Percentiles rank a stretch among this genome's conserved stretches.
phyloP scores from a whole-genome alignment of 1,140 invertebrate genomes.

The Eurytemora carolleeae region DNA sequence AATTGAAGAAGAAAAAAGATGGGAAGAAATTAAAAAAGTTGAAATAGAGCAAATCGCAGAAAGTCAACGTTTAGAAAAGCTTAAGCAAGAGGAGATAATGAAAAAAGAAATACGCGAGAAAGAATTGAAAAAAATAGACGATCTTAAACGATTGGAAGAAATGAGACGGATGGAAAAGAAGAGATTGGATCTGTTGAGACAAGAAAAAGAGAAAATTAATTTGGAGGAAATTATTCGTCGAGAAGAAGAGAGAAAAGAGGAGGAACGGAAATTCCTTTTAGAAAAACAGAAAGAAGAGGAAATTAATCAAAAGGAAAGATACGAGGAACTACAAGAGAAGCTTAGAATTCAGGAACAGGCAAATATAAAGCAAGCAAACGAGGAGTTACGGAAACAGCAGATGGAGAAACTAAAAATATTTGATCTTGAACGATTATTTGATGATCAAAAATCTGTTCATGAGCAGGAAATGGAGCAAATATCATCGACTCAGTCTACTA shows the following conservation, averaged over 20 bases:
- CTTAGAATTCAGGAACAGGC: not conserved
- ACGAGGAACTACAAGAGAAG: not conserved
- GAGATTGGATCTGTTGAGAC: not conserved
- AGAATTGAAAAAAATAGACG: not conserved
- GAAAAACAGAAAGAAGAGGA: not conserved
- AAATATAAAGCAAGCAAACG: not conserved
- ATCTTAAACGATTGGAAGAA: not conserved
- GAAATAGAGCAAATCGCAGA: no score
- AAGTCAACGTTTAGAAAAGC: not conserved
- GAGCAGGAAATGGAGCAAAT: no score
- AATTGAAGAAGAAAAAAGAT: not conserved
- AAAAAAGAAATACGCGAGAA: not conserved
- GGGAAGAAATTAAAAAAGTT: no score
- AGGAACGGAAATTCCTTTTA: not conserved
- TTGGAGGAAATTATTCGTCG: not conserved
- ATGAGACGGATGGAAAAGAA: not conserved
- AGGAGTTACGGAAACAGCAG: not conserved
- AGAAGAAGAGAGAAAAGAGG: not conserved
- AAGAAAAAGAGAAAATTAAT: not conserved
- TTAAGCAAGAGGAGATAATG: not conserved
- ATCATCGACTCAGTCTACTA: no score
- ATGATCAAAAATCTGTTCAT: no score
- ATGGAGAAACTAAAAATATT: not conserved
- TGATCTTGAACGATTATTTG: not conserved
- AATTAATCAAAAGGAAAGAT: not conserved